Percentiles rank a stretch among this genome's conserved stretches.
Conservation (phyloP, 1,140 invertebrate species). For the Leptestheria dahalacensis region DNA sequence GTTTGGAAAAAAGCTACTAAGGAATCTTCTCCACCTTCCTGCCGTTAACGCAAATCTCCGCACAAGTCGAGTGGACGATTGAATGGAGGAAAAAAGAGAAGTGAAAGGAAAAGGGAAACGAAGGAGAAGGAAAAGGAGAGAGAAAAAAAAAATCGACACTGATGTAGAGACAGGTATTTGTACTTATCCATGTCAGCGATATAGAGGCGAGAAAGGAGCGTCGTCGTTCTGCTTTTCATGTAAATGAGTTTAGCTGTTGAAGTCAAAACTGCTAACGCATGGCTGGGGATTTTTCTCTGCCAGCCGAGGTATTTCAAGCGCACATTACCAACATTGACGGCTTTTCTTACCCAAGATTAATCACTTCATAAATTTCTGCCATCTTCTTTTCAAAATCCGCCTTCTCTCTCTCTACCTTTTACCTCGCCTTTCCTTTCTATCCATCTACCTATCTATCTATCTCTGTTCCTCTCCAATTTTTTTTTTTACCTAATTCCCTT, state of each 20-base stretch:
- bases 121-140: no score
- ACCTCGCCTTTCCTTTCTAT: neutral
- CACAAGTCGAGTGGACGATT: no score
- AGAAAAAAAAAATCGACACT: neutral
- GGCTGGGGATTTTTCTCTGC: neutral
- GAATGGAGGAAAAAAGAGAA: no score
- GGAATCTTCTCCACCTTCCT: no score
- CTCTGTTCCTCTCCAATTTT: no score
- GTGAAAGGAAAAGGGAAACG: no score
- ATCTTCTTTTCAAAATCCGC: no score
- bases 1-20: no score
- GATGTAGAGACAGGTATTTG: neutral
- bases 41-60: no score
- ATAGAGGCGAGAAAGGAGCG: neutral
- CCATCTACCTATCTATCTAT: no score
- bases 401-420: no score
- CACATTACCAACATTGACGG: conserved; percentile 13
- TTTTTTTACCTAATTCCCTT: no score
- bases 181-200: neutral
- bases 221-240: neutral
- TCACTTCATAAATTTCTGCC: conserved; percentile 14
- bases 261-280: neutral
- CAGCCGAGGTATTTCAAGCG: neutral
- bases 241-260: neutral
- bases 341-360: conserved; percentile 9